Base-by-base conservation (phyloP, 2,113 vertebrate species). In the Percopsis transmontana region DNA sequence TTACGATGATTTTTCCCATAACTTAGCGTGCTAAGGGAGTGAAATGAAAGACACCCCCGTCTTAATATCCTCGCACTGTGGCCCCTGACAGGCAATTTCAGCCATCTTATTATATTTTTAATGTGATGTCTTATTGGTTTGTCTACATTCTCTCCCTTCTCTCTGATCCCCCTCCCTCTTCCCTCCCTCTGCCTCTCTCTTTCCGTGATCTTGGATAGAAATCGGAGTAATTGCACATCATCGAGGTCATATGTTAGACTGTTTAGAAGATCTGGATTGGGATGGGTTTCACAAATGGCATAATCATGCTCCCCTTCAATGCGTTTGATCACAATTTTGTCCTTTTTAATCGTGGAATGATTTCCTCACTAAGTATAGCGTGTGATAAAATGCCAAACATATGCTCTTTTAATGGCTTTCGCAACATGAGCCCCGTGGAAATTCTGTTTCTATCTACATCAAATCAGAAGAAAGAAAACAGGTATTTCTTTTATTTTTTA, bases 1-100 rank as follows among this genome's bases (percentile, higher is more conserved):
- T 85, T 76, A 47, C 85, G 68, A 74, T 74, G 77, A 82, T 85
- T 76, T 58, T 78, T 79, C 66, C 74, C 27, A 18, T 23, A 70
- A 57, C 47, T 74, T 67, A 27, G 13, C 44, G 14, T 77, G 57
- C 58, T 54, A 63, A 78, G 44, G 51, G 61, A 66, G 24, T 41
- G 40, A 85, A 85, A 83, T 73, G 66, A 82, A 79, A 78, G 41
- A 79, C 70, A 50, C 48, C 64, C 66, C 16, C 53, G 1, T 77
- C 61, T 66, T 72, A 64, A 71, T 72, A 59, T 69, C 42, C 66
- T 75, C 67, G 74, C 62, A 58, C 52, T 58, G 66, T 62, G 68
- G 47, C 56, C 68, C 54, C 24, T 74, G 56, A 77, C 55, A 74
- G 60, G 68, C 70, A 77, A 71, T 84, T 82, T 80, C 68, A 75